These are phyloP conservation scores for Panthera leo DNA, from an alignment of 2,113 vertebrate genomes.

Conservation along the genomic window DNA sequence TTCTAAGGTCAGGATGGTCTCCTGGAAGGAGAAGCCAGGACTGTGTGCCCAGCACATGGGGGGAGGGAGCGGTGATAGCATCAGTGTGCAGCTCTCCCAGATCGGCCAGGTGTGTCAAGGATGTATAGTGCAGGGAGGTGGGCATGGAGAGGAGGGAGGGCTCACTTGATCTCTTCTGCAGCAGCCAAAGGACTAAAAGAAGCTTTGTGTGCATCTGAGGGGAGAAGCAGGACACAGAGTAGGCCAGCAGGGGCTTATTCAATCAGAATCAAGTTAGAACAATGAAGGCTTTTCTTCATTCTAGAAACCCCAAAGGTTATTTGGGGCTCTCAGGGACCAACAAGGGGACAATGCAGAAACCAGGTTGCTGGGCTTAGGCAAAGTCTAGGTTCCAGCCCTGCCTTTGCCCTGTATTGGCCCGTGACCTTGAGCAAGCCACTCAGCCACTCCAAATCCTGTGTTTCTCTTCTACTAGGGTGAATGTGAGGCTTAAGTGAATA, in stretches of 20 bases:
- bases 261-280: not conserved
- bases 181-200: not conserved
- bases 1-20: not conserved
- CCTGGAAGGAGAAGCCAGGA: not conserved
- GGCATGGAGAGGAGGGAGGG: not conserved
- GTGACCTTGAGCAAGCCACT: not conserved
- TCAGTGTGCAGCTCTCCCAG: accelerated
- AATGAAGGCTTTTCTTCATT: conserved; percentile 23
- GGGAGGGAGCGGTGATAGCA: accelerated
- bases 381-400: not conserved
- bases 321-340: not conserved
- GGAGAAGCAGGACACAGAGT: not conserved
- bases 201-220: not conserved
- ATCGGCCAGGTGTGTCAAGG: not conserved
- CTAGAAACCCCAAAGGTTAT: not conserved
- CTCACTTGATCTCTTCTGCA: not conserved
- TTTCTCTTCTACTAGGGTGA: not conserved
- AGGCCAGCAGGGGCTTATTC: not conserved
- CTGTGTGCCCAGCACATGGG: accelerated
- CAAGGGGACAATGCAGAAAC: not conserved
- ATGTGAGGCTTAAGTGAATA: not conserved
- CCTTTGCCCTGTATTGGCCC: not conserved
- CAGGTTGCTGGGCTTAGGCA: not conserved
- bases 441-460: not conserved
- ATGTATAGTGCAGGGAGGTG: not conserved